Conservation (phyloP, 2,888 invertebrate genomes). For the Acronicta aceris region DNA sequence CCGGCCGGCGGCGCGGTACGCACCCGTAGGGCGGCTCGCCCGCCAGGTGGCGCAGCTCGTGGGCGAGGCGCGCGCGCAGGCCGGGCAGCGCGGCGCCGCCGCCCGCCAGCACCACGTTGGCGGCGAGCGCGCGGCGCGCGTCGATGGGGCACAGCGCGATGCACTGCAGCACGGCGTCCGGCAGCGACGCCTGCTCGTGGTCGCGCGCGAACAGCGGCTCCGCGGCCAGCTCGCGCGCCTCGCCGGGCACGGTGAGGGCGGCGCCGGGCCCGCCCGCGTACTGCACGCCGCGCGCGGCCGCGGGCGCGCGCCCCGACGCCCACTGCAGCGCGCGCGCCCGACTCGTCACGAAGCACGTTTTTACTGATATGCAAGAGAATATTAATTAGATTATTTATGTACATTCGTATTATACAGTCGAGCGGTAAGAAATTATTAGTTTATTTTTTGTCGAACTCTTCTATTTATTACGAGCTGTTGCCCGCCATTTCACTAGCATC, state of each 20-base stretch:
- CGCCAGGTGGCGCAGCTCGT: slow-evolving; percentile 93
- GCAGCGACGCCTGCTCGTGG: slow-evolving; percentile 90
- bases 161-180: slow-evolving; percentile 92
- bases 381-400: no score
- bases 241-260: slow-evolving; percentile 90
- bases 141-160: slow-evolving; percentile 70
- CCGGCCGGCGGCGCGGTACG: slow-evolving; percentile 58
- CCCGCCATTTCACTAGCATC: no score
- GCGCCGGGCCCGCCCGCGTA: slow-evolving; percentile 1
- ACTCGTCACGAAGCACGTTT: slow-evolving; percentile 96
- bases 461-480: no score
- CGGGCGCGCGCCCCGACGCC: slow-evolving; percentile 6
- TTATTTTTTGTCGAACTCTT: no score
- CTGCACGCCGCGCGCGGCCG: slow-evolving; percentile 34
- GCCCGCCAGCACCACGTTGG: slow-evolving; percentile 96
- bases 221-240: slow-evolving; percentile 94
- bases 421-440: no score
- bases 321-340: slow-evolving; percentile 90
- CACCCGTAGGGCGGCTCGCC: slow-evolving; percentile 91
- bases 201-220: slow-evolving; percentile 96
- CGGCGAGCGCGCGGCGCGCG: slow-evolving; percentile 93
- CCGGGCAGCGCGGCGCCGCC: slow-evolving; percentile 96
- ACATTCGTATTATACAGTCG: no score
- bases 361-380: slow-evolving; percentile 83
- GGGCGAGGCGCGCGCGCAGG: slow-evolving; percentile 93